Conservation (phyloP, 2,888 invertebrate species). For the Tetranychus piercei region DNA sequence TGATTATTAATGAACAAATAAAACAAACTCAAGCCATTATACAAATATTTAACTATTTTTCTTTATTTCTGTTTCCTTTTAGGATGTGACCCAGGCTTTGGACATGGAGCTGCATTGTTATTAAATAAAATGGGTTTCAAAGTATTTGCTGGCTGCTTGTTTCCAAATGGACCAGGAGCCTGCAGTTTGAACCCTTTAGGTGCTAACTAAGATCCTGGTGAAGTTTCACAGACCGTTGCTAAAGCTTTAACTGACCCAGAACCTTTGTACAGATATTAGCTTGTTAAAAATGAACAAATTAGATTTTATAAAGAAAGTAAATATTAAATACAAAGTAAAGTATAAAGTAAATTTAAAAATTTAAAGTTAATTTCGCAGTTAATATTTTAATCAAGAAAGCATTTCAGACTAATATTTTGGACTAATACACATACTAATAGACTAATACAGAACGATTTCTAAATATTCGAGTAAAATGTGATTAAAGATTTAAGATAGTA, state of each 20-base stretch:
- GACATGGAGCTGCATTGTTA: conserved; percentile 13
- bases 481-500: too few species aligned
- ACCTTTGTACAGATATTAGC: not conserved
- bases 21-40: not conserved
- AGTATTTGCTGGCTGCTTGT: conserved; percentile 19
- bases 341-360: too few species aligned
- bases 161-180: conserved; percentile 16
- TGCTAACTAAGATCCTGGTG: not conserved
- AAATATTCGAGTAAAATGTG: too few species aligned
- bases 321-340: too few species aligned
- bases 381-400: too few species aligned
- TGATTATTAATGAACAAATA: not conserved
- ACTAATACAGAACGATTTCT: too few species aligned
- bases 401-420: too few species aligned
- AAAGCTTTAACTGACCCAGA: conserved; percentile 5
- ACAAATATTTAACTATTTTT: not conserved
- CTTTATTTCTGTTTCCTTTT: not conserved
- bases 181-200: not conserved
- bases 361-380: too few species aligned
- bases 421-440: too few species aligned
- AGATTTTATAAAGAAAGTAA: too few species aligned
- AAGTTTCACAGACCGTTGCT: conserved; percentile 1
- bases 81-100: conserved; percentile 20
- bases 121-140: conserved; percentile 16
- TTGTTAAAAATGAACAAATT: too few species aligned